phyloP scores from a whole-genome alignment of 2,797 vertebrate species.

The Lateolabrax maculatus region DNA sequence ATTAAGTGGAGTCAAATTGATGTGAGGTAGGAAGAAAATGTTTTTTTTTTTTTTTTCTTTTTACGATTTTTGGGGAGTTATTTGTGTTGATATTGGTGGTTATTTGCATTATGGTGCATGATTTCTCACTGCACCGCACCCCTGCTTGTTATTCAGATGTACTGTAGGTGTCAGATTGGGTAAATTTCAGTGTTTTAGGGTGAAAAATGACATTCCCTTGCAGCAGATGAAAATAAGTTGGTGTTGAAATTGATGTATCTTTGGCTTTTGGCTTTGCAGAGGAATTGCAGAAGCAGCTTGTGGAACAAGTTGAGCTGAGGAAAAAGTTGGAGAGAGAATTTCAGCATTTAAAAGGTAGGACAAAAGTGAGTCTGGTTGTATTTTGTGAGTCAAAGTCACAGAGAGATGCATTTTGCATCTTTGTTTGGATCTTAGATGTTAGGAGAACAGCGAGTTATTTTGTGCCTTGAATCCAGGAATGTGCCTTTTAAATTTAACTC shows the following conservation, averaged over 20 bases:
- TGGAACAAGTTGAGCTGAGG: conserved; percentile 97
- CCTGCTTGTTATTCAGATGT: conserved; percentile 18
- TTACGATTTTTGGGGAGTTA: no score
- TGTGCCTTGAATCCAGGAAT: conserved; percentile 35
- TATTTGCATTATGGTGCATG: conserved; percentile 7
- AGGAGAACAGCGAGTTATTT: background rate
- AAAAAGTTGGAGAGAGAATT: conserved; percentile 98
- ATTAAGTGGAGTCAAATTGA: conserved; percentile 35
- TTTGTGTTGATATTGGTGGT: conserved; percentile 5
- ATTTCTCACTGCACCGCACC: background rate
- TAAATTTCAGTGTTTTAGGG: conserved; percentile 7
- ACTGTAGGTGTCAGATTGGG: background rate
- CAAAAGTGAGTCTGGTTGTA: background rate
- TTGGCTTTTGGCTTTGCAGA: conserved; percentile 83
- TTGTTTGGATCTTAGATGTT: background rate
- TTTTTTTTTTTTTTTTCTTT: background rate
- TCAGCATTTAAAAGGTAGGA: conserved; percentile 97
- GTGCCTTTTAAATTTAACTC: conserved; percentile 45
- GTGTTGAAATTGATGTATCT: background rate
- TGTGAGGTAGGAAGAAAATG: background rate
- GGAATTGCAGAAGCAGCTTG: conserved; percentile 95
- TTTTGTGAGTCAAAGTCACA: conserved; percentile 5
- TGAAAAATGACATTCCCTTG: conserved; percentile 14
- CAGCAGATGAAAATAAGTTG: background rate
- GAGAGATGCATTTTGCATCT: background rate